Base-by-base conservation (phyloP, 1,140 invertebrate species). In the Anastatus disparis region DNA sequence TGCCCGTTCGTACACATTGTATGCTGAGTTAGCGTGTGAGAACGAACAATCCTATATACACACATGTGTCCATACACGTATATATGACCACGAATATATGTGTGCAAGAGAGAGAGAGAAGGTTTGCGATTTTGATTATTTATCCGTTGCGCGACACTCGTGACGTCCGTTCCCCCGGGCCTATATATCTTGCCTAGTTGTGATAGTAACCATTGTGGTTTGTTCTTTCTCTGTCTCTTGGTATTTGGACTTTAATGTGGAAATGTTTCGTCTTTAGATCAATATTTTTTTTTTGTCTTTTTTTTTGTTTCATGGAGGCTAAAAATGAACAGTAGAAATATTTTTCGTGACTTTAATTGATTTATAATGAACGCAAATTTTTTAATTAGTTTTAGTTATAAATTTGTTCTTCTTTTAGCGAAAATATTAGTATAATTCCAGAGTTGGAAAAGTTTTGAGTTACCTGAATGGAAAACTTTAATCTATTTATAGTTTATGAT, bases 61-160 rank as follows among this genome's bases (percentile, higher is more conserved):
- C 29, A 20, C 15, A 1, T 2, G 29, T 46, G 10, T 67, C 26
- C 46, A 27, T 46, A 24, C 9, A 62, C 26, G 44, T 31, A 40
- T n/a, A n/a, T n/a, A n/a, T n/a, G n/a, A 48, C 27, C n/a, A 29
- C 27, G 27, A 26, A 8, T 8, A 46, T n/a, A n/a, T 10, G 52
- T 31, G n/a, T 20, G 27, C n/a, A 35, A 13, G n/a, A 35, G 27
- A n/a, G 27, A 35, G 48, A 8, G 24, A 4, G 48, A 13, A 24
- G 10, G 22, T 1, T 8, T 3, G 20, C n/a, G 44, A 53, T 69
- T 69, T 62, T 53, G 56, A 40, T 69, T 64, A 73, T 64, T 69
- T 68, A 59, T 71, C 64, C 38, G 56, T 27, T 22, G 7, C 24
- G 24, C 38, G 24, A 42, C 15, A 29, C n/a, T 20, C 29, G 31